Conservation (phyloP, 2,888 invertebrate species). For the Apomyelois bistriatella region DNA sequence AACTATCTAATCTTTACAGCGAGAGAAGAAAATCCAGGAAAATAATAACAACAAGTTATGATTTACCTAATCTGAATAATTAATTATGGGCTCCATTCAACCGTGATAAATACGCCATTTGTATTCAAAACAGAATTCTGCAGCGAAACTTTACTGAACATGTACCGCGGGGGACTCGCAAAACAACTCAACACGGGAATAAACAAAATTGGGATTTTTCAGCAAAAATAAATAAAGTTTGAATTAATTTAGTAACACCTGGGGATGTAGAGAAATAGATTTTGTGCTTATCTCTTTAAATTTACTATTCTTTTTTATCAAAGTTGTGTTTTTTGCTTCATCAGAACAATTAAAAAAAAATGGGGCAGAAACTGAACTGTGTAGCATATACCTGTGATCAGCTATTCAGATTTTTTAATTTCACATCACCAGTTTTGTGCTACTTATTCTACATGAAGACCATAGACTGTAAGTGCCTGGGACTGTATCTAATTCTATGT, state of each 20-base stretch:
- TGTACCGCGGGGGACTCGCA: conserved; percentile 9
- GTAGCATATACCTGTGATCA: too few relatives aligned
- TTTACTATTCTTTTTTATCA: neutral
- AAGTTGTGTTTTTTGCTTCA: too few relatives aligned
- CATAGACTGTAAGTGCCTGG: too few relatives aligned
- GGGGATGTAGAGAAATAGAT: neutral
- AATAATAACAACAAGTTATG: neutral
- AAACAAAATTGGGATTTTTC: conserved; percentile 10
- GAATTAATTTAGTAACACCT: conserved; percentile 6
- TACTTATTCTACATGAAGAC: too few relatives aligned
- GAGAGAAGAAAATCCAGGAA: neutral
- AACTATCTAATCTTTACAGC: too few relatives aligned
- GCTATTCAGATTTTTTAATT: too few relatives aligned
- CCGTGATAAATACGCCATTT: conserved; percentile 7
- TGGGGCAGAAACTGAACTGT: too few relatives aligned
- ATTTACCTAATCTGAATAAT: conserved; percentile 12
- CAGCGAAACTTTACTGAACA: neutral
- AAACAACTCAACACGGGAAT: conserved; percentile 1
- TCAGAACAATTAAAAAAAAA: too few relatives aligned
- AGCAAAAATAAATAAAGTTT: neutral
- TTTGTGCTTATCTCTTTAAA: neutral
- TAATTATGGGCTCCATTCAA: conserved; percentile 8
- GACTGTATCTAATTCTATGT: too few relatives aligned
- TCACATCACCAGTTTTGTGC: too few relatives aligned
- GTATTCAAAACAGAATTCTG: conserved; percentile 11